A percentile compares a stretch with the other conserved stretches of the same genome.
Evolutionary conservation across 1,140 invertebrate genomes (phyloP).

Genomic region (Eumeta japonica): DNA sequence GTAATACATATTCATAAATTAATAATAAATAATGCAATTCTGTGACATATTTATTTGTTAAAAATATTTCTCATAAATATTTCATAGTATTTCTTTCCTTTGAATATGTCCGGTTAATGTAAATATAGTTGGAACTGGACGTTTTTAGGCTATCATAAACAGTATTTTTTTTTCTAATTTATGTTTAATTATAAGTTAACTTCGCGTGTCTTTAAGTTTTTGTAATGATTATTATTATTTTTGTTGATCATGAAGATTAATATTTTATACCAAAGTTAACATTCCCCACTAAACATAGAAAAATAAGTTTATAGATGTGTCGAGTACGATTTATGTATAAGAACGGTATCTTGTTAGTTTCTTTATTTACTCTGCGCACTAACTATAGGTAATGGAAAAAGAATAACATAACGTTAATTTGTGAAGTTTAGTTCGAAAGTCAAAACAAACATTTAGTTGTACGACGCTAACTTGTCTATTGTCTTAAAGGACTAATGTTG

Average conservation of each 20-base stretch:
- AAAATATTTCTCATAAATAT: neutral
- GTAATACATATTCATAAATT: neutral
- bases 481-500: neutral
- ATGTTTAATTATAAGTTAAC: slow-evolving; percentile 47
- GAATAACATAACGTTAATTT: neutral
- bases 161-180: slow-evolving; percentile 54
- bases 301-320: neutral
- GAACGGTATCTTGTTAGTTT: neutral
- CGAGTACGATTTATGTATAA: too few relatives aligned
- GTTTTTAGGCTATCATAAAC: slow-evolving; percentile 47
- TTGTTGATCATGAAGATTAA: slow-evolving; percentile 51
- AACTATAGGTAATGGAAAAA: neutral
- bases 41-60: neutral
- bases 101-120: slow-evolving; percentile 38
- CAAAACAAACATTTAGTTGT: neutral
- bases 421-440: neutral
- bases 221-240: too few relatives aligned
- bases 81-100: slow-evolving; percentile 7
- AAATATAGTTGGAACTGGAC: slow-evolving; percentile 43
- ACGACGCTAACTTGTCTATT: neutral
- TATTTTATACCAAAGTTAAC: slow-evolving; percentile 58
- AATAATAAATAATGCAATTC: neutral
- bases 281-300: slow-evolving; percentile 52
- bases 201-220: slow-evolving; percentile 49
- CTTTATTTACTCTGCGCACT: neutral